Evolutionary conservation across 1,140 invertebrate species (phyloP).

Genomic region (Daktulosphaira vitifoliae): DNA sequence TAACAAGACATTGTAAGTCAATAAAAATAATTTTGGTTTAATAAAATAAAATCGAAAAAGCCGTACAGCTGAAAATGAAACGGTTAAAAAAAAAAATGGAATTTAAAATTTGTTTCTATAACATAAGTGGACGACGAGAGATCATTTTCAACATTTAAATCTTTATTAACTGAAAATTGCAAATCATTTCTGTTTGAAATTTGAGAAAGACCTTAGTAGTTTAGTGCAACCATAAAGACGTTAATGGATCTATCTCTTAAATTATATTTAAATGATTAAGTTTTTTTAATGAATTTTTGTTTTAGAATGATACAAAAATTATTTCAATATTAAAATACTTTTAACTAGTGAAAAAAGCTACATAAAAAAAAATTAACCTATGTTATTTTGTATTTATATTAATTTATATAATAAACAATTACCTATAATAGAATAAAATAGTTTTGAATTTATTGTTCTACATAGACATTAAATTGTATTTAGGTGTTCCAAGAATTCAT

Average conservation of each 20-base stretch:
- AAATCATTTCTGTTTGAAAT: too few relatives aligned
- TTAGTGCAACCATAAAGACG: too few relatives aligned
- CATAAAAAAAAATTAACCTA: not conserved
- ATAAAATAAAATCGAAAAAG: too few relatives aligned
- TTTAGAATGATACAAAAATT: not conserved
- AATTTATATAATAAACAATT: not conserved
- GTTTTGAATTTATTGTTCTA: not conserved
- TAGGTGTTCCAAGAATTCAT: not conserved
- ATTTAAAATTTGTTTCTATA: not conserved
- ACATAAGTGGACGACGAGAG: not conserved
- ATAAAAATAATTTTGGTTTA: too few relatives aligned
- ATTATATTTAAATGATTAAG: too few relatives aligned
- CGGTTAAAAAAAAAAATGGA: not conserved
- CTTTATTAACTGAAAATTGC: not conserved
- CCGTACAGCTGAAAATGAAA: too few relatives aligned
- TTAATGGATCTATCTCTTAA: too few relatives aligned
- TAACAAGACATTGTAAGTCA: too few relatives aligned
- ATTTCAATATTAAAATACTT: not conserved
- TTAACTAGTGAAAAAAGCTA: not conserved
- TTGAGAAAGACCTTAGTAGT: too few relatives aligned
- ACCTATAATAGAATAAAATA: not conserved
- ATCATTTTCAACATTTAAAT: too few relatives aligned
- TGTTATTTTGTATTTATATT: not conserved
- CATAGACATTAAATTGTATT: not conserved
- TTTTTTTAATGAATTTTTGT: too few relatives aligned